Conservation (phyloP, 2,888 invertebrate genomes). For the Agrochola lota region DNA sequence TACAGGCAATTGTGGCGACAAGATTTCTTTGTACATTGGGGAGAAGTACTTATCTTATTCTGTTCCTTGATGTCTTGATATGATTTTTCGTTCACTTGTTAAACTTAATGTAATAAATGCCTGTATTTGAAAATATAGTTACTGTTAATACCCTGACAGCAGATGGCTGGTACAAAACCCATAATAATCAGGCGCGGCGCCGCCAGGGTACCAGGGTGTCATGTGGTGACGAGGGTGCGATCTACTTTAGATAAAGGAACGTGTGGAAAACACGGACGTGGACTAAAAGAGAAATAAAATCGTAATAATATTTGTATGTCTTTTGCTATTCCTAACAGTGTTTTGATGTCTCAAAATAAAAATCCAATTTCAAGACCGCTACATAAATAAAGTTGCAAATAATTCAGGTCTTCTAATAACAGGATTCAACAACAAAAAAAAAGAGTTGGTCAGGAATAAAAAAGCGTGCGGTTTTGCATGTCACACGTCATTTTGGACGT, state of each 20-base stretch:
- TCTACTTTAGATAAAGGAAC: constrained; percentile 58
- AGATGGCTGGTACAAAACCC: constrained; percentile 22
- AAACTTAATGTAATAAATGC: background rate
- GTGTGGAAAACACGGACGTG: constrained; percentile 50
- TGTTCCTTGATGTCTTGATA: background rate
- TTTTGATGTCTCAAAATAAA: background rate
- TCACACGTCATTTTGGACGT: constrained; percentile 8
- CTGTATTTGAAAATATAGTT: background rate
- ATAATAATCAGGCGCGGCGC: constrained; percentile 26
- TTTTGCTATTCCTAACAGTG: constrained; percentile 17
- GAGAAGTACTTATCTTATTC: background rate
- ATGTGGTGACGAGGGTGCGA: constrained; percentile 60
- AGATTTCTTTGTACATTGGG: background rate
- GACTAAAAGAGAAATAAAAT: constrained; percentile 21
- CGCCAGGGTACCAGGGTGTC: constrained; percentile 30
- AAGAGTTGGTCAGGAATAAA: constrained; percentile 2
- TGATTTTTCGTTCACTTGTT: background rate
- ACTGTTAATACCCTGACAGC: constrained; percentile 4
- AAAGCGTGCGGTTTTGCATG: constrained; percentile 10
- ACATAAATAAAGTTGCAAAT: background rate
- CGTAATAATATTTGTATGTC: constrained; percentile 10
- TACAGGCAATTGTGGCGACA: background rate
- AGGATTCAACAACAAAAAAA: background rate
- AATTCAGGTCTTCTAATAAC: background rate
- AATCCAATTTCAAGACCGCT: background rate